Base-by-base conservation (phyloP, 2,888 invertebrate genomes). In the Caenorhabditis panamensis region DNA sequence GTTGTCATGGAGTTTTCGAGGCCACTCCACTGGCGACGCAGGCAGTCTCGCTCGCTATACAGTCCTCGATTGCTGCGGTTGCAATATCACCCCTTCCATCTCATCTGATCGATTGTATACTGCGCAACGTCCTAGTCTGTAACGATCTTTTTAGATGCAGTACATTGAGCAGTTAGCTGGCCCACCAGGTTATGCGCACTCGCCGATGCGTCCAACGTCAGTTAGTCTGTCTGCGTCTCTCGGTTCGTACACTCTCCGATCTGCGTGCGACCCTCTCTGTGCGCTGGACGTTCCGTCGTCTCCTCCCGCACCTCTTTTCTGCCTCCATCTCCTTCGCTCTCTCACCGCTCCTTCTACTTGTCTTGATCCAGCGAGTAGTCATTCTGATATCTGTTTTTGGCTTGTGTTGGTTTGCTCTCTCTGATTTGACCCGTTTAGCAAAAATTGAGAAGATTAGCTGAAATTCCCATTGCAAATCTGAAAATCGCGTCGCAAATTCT, bases 281-380 rank as follows among this genome's bases (percentile, higher is more conserved):
- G 8, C 63, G 13, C 58, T 58, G 37, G 20, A 41, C 64, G 31
- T 63, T 49, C 49, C 51, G 36, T 58, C 31, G 28, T 47, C 31
- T 59, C 62, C 28, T 47, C 26, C 41, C 59, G 22, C n/a, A 31
- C 61, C 61, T 67, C 58, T 75, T 44, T 54, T 53, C 67, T 51
- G 24, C 26, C 26, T 56, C 28, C 41, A 4, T 24, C 18, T 37
- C 20, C 26, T 53, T 36, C 28, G n/a, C 18, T 62, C 37, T 59
- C 44, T 37, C 22, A n/a, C n/a, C n/a, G n/a, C n/a, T n/a, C 49
- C 22, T 36, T 51, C 26, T 51, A 18, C 56, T 36, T 47, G 31
- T 31, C 24, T 47, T 61, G 63, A 63, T 54, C 54, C n/a, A n/a
- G n/a, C 54, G 28, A 54, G 20, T 58, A 58, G 58, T 13, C 54